Percentiles rank a stretch among this genome's conserved stretches.
Evolutionary conservation across 2,888 invertebrate species (phyloP).

Genomic region (Acanthococcus lagerstroemiae): DNA sequence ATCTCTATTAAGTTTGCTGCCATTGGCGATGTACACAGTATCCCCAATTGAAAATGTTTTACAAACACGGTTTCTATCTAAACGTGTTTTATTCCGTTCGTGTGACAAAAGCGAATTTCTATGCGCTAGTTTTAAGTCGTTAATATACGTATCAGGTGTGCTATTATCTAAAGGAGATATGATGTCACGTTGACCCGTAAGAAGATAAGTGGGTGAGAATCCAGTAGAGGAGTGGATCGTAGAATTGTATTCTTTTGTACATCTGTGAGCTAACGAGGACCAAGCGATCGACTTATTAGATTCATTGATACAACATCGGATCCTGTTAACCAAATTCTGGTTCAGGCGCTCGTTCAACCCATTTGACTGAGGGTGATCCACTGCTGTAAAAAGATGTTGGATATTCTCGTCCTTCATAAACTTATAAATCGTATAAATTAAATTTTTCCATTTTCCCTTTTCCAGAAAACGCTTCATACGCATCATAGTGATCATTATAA

Average conservation of each 20-base stretch:
- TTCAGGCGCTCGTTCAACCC: conserved; percentile 35
- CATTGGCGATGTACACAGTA: neutral
- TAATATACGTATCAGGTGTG: neutral
- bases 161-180: conserved; percentile 31
- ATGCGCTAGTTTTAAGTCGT: neutral
- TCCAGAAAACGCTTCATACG: too few species aligned
- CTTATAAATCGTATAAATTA: too few species aligned
- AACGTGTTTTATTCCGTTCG: neutral
- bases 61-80: neutral
- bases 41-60: neutral
- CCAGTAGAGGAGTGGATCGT: conserved; percentile 34
- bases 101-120: neutral
- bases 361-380: conserved; percentile 35
- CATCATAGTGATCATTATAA: too few species aligned
- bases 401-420: conserved; percentile 35
- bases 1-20: conserved; percentile 2
- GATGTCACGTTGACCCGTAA: conserved; percentile 31
- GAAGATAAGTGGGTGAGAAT: conserved; percentile 35
- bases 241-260: conserved; percentile 33
- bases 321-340: conserved; percentile 35
- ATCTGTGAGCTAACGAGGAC: conserved; percentile 34
- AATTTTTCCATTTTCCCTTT: too few species aligned
- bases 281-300: conserved; percentile 32
- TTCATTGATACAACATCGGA: conserved; percentile 35
- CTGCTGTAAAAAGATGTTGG: conserved; percentile 34